Evolutionary conservation across 1,140 invertebrate genomes (phyloP).

Genomic region (Cyrtorhinus lividipennis): DNA sequence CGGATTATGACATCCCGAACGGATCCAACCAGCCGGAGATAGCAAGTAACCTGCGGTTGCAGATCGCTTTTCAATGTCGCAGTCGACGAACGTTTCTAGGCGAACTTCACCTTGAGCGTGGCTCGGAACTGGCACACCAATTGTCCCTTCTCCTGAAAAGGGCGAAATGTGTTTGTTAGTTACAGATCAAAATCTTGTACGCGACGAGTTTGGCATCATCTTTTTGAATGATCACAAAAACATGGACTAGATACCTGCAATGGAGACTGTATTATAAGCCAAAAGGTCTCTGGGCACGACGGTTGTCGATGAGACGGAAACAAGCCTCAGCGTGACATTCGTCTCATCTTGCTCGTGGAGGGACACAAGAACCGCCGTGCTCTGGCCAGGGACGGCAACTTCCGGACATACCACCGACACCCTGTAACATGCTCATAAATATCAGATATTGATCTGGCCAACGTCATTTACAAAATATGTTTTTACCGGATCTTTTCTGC

Average conservation of each 20-base stretch:
- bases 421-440: no score
- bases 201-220: no score
- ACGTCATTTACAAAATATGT: no score
- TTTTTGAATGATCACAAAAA: no score
- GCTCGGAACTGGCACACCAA: conserved; percentile 39
- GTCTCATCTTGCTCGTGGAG: conserved; percentile 35
- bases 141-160: conserved; percentile 43
- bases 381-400: conserved; percentile 42
- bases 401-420: conserved; percentile 43
- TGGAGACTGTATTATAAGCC: conserved; percentile 10
- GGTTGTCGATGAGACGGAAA: conserved; percentile 27
- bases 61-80: conserved; percentile 29
- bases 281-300: conserved; percentile 29
- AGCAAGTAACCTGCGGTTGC: conserved; percentile 37
- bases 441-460: no score
- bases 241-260: neutral
- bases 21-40: conserved; percentile 39
- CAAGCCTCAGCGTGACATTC: conserved; percentile 39
- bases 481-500: no score
- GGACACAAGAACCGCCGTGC: conserved; percentile 42
- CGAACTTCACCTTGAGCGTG: conserved; percentile 37
- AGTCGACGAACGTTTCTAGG: conserved; percentile 41
- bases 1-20: conserved; percentile 44
- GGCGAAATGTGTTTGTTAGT: no score
- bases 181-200: no score